Base-by-base conservation (phyloP, 1,140 invertebrate species). In the Papilio aristodemus region DNA sequence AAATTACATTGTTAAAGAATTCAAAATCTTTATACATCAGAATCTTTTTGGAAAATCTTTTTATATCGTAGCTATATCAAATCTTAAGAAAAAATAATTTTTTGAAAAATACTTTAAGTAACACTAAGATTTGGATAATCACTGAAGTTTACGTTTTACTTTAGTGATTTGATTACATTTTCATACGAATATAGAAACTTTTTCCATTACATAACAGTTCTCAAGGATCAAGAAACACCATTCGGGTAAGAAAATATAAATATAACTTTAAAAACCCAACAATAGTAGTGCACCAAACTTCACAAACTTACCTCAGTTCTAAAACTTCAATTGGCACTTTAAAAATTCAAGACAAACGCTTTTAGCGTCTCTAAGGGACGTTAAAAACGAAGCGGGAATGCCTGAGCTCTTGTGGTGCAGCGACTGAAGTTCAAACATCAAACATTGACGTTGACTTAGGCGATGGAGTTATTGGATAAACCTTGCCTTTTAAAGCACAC, bases 301-400 rank as follows among this genome's bases (percentile, higher is more conserved):
- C 64, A 69, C 68, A 68, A 73, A 72, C 71, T 50, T 76, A 71
- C 74, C 77, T 72, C 73, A 68, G 69, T 76, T 77, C 73, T 80
- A 74, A 82, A 85, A 90, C 76, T 85, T 83, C 80, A 81, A 89
- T 85, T 87, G 83, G 75, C 76, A 86, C 83, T 89, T 90, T 89
- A 90, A 90, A 86, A 87, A 90, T 90, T 87, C 83, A 90, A 88
- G 80, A 81, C 85, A 89, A 90, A 89, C 80, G 83, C 86, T 90
- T 90, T 90, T 89, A 90, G 74, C 59, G 70, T 32, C 71, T 71
- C 70, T n/a, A n/a, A 6, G 27, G 27, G 6, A 32, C 27, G 27
- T 32, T 32, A 88, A 89, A n/a, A 90, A 83, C 84, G 87, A 85
- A 83, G 80, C 74, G 73, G 75, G 74, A 83, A 77, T 78, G 79